phyloP scores from a whole-genome alignment of 2,113 vertebrate species.

The Anas platyrhynchos region DNA sequence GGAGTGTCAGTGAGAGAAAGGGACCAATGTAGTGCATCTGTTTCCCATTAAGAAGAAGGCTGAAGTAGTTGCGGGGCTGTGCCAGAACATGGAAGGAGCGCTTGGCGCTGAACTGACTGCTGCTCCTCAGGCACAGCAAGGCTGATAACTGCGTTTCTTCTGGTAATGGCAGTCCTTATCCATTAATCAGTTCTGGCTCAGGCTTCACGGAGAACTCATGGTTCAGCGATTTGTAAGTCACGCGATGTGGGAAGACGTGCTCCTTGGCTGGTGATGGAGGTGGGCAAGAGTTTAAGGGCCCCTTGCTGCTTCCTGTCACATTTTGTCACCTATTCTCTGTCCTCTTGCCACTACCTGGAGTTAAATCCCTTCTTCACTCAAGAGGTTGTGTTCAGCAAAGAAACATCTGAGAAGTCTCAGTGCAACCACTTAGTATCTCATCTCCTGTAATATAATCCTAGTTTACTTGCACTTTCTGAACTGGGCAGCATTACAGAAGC shows the following conservation, averaged over 20 bases:
- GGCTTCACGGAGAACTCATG: not conserved
- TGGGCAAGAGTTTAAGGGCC: not conserved
- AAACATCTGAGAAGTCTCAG: rapidly evolving
- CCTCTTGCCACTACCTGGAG: not conserved
- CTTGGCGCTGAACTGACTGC: not conserved
- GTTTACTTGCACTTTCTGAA: not conserved
- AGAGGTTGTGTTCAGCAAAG: not conserved
- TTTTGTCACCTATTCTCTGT: not conserved
- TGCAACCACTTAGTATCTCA: rapidly evolving
- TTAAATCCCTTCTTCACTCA: not conserved
- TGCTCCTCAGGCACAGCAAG: not conserved
- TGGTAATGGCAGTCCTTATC: not conserved
- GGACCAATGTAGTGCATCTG: not conserved
- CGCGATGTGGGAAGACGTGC: not conserved
- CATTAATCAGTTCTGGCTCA: not conserved
- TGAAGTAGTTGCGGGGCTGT: not conserved
- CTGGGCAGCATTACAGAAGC: not conserved
- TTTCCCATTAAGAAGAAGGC: not conserved
- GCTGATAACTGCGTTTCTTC: not conserved
- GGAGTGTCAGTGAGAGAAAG: not conserved
- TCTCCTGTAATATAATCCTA: rapidly evolving
- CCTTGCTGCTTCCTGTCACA: not conserved
- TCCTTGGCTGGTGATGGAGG: not conserved
- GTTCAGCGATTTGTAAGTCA: not conserved
- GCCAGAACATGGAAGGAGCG: not conserved